phyloP scores from a whole-genome alignment of 2,888 invertebrate species.

The Drosophila austrosaltans region DNA sequence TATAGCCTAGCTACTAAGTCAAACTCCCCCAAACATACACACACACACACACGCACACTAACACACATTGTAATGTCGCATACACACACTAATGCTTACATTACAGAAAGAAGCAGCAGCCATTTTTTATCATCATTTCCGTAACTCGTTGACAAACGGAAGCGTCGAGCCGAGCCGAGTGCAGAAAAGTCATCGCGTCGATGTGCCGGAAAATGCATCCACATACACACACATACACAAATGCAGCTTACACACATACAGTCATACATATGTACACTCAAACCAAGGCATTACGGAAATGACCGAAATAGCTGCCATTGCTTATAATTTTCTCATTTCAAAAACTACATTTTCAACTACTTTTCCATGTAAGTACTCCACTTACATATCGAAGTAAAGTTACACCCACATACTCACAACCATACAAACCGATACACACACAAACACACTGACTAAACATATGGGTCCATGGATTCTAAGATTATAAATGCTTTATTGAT shows the following conservation, averaged over 20 bases:
- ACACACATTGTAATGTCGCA: constrained; percentile 40
- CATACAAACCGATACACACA: background rate
- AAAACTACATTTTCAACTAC: constrained; percentile 62
- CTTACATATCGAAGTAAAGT: constrained; percentile 39
- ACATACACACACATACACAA: too few relatives aligned
- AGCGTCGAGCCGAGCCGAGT: constrained; percentile 74
- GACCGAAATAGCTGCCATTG: constrained; percentile 72
- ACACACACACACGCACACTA: constrained; percentile 22
- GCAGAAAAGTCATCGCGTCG: constrained; percentile 27
- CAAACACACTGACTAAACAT: background rate
- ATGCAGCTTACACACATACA: background rate
- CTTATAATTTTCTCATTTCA: constrained; percentile 69
- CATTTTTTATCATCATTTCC: constrained; percentile 80
- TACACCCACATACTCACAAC: constrained; percentile 20
- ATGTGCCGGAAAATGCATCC: background rate
- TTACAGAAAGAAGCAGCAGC: constrained; percentile 57
- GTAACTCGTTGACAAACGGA: constrained; percentile 80
- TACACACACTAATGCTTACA: constrained; percentile 39
- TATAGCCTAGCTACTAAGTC: constrained; percentile 71
- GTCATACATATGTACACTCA: constrained; percentile 13
- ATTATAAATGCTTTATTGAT: constrained; percentile 7
- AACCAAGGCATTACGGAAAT: constrained; percentile 57
- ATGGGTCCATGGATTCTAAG: background rate
- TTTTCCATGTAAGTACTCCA: constrained; percentile 52
- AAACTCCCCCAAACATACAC: constrained; percentile 43